Percentiles rank a stretch among this genome's conserved stretches.
Conservation (phyloP, 92 coral and sea anemone species). For the Porites rus region DNA sequence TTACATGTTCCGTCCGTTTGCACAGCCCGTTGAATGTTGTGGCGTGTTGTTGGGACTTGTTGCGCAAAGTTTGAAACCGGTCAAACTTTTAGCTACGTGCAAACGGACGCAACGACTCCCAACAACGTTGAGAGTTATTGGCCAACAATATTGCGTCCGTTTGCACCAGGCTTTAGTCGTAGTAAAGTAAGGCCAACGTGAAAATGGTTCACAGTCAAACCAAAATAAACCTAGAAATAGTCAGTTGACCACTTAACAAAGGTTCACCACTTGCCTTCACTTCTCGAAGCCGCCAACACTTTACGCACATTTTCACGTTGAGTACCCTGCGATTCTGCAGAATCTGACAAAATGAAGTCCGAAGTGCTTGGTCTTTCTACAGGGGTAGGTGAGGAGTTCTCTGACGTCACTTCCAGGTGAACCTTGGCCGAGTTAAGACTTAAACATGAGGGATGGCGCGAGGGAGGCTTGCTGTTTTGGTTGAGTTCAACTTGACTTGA, state of each 20-base stretch:
- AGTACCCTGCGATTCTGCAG: conserved; percentile 18
- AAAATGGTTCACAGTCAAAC: too few relatives aligned
- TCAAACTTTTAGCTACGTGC: too few relatives aligned
- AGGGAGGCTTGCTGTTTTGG: conserved; percentile 66
- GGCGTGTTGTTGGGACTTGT: too few relatives aligned
- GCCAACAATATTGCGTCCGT: background rate
- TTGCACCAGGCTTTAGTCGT: too few relatives aligned
- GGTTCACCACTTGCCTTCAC: conserved; percentile 7
- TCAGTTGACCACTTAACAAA: too few relatives aligned
- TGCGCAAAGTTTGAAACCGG: too few relatives aligned
- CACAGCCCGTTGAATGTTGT: too few relatives aligned
- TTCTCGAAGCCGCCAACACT: conserved; percentile 37
- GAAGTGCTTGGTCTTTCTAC: background rate
- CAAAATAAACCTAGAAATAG: too few relatives aligned
- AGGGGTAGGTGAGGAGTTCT: background rate
- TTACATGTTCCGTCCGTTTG: too few relatives aligned
- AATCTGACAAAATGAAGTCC: background rate
- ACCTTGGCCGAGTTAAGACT: conserved; percentile 85
- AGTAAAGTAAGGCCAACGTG: too few relatives aligned
- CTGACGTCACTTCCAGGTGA: conserved; percentile 53
- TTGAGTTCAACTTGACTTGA: conserved; percentile 80
- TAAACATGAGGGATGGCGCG: conserved; percentile 80
- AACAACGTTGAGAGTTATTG: too few relatives aligned
- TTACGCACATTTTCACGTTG: conserved; percentile 14
- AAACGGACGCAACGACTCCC: too few relatives aligned